Evolutionary conservation across 2,888 invertebrate genomes (phyloP), one percentile per base, ranked within the genome.

Genomic region (Polia nebulosa): DNA sequence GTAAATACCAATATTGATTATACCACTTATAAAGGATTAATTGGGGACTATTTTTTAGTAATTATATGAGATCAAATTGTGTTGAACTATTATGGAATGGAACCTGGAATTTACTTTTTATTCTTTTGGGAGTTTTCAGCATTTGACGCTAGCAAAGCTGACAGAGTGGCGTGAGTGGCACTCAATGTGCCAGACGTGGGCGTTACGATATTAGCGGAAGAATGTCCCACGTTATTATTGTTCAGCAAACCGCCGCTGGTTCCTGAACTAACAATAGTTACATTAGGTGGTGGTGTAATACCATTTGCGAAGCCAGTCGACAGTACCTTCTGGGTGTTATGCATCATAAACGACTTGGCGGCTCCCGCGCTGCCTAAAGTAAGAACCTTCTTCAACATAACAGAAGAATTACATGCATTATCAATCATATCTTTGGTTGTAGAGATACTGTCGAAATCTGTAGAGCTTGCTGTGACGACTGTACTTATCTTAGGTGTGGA

Each of bases 401-500:
- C 93, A 3, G 96, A 96, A 0, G 96, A 96, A 72, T 95, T 95
- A 78, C 96, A 95, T 0, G 95, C 94, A 71, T 95, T 96, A 63
- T 96, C 96, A 25, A 96, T 95, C 94, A 96, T 94, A 72, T 95
- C 96, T 86, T 95, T 96, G 0, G 95, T 93, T 0, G 95, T 95
- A 1, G 95, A 94, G 69, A 96, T 95, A 41, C 87, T 92, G 53
- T 95, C 94, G 67, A 91, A 95, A 69, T 95, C 96, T 20, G 83
- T 87, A 3, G 89, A 87, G 63, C 89, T 91, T 0, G 91, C 87
- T 8, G 91, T 87, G 13, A 90, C 89, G 3, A 90, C 88, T 3
- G 93, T 91, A 82, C 88, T 93, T 80, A 92, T 91, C 86, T 94
- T 95, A 39, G 93, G 91, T 0, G 92, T 83, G 0, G 93, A 90